These are phyloP conservation scores for Adelphocoris suturalis DNA, from an alignment of 2,888 invertebrate species.

Conservation along the genomic window DNA sequence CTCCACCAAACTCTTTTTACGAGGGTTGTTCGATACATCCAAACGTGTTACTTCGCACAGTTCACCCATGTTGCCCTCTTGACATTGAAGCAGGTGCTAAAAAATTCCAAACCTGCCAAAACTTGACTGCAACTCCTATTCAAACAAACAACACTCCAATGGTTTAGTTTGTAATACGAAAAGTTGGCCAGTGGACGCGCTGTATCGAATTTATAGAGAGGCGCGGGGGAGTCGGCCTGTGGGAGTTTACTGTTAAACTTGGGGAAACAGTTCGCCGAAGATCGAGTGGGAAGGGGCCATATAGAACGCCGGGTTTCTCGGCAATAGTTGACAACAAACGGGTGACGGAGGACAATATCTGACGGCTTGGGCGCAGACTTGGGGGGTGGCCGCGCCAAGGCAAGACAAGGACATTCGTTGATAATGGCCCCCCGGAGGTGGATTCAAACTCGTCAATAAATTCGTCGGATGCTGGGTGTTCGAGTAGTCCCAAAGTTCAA, in stretches of 20 bases:
- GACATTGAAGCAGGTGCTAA: slow-evolving; percentile 1
- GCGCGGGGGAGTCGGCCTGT: neutral
- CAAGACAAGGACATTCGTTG: slow-evolving; percentile 2
- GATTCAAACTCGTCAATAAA: slow-evolving; percentile 18
- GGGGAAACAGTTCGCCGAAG: slow-evolving; percentile 5
- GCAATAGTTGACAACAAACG: slow-evolving; percentile 20
- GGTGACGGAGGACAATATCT: slow-evolving; percentile 1
- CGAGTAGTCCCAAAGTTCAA: neutral
- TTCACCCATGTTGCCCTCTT: no score
- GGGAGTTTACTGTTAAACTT: slow-evolving; percentile 29
- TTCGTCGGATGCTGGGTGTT: neutral
- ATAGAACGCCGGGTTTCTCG: neutral
- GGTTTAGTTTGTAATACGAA: slow-evolving; percentile 13
- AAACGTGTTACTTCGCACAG: no score
- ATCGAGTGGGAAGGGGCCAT: neutral
- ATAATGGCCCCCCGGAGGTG: slow-evolving; percentile 10
- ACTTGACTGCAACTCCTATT: slow-evolving; percentile 13
- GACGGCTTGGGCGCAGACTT: neutral
- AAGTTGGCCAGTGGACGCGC: neutral
- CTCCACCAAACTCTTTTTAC: no score
- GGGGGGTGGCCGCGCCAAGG: neutral
- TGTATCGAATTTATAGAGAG: slow-evolving; percentile 4
- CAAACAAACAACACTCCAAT: slow-evolving; percentile 14
- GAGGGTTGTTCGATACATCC: no score
- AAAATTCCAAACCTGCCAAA: neutral